Evolutionary conservation across 2,113 vertebrate genomes (phyloP).

Genomic region (Diglossa brunneiventris): DNA sequence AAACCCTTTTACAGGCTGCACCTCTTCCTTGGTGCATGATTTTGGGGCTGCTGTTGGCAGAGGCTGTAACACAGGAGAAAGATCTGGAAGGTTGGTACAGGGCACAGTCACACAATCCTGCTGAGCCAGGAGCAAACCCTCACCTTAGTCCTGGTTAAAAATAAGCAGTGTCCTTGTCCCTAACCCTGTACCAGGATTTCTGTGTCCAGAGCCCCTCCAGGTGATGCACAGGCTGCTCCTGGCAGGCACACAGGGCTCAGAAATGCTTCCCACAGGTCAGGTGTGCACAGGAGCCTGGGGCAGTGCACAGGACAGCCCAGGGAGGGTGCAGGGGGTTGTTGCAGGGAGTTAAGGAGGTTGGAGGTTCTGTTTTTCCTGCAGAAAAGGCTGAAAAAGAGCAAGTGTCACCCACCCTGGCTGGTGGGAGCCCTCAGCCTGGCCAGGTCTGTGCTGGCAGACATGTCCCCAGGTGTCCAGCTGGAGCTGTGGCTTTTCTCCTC

Average conservation of each 20-base stretch:
- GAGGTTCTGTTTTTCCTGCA: neutral
- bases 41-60: neutral
- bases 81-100: neutral
- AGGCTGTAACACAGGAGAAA: neutral
- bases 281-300: fast-evolving
- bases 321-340: neutral
- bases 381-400: neutral
- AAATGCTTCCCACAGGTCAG: neutral
- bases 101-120: neutral
- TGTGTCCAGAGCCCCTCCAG: neutral
- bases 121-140: neutral
- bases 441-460: neutral
- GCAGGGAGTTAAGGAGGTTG: neutral
- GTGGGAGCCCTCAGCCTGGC: neutral
- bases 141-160: neutral
- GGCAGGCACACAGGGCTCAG: neutral
- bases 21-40: neutral
- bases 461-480: fast-evolving
- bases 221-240: neutral
- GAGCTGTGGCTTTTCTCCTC: neutral
- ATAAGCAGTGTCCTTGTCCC: neutral
- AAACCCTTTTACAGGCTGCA: neutral
- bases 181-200: neutral
- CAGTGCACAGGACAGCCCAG: neutral
- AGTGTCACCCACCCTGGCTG: neutral